Conservation (phyloP, 2,797 vertebrate species). For the Amblyraja radiata region DNA sequence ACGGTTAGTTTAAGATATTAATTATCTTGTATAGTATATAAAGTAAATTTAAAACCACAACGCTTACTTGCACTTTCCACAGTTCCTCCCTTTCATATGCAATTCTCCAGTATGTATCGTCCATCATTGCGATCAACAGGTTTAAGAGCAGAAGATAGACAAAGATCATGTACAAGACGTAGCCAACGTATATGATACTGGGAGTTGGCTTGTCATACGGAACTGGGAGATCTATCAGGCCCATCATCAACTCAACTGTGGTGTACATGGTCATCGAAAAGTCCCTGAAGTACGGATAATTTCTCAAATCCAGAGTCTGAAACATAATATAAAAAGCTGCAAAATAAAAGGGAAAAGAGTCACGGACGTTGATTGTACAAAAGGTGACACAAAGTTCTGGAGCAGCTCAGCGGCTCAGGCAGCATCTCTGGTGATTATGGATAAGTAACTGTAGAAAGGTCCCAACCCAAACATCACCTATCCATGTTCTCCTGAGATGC, state of each 20-base stretch:
- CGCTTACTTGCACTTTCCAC: conserved; percentile 19
- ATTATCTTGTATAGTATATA: background rate
- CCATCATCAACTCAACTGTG: conserved; percentile 41
- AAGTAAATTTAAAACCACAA: background rate
- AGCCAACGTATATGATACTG: conserved; percentile 38
- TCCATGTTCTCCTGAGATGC: too few species aligned
- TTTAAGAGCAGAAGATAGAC: conserved; percentile 42
- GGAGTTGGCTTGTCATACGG: conserved; percentile 39
- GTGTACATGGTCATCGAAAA: conserved; percentile 36
- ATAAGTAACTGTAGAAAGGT: too few species aligned
- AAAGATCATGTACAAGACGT: conserved; percentile 39
- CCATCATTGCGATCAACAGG: conserved; percentile 41
- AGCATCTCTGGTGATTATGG: too few species aligned
- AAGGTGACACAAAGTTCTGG: too few species aligned
- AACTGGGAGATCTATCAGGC: conserved; percentile 40
- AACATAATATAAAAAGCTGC: conserved; percentile 40
- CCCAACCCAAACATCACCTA: too few species aligned
- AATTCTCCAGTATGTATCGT: conserved; percentile 40
- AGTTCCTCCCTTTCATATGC: conserved; percentile 39
- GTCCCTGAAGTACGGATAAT: conserved; percentile 43
- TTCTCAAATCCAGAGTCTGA: conserved; percentile 35
- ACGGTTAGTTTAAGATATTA: background rate
- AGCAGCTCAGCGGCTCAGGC: too few species aligned
- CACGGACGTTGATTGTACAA: too few species aligned
- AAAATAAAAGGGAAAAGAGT: conserved; percentile 13